Conservation (phyloP, 2,797 vertebrate genomes). For the Oreortyx pictus region DNA sequence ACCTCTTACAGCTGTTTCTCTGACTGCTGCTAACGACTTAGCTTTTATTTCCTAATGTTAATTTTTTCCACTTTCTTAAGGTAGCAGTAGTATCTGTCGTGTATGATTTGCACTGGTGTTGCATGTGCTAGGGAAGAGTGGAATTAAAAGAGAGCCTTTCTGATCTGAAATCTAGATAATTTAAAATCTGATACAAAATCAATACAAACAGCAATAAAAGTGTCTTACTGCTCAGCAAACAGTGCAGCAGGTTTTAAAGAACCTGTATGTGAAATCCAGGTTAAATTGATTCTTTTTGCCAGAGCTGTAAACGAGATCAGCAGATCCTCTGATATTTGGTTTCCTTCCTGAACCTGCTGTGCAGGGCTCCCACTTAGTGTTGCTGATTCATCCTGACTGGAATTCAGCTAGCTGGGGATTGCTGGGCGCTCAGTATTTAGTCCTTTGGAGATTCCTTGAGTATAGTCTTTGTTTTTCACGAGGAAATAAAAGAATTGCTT, state of each 20-base stretch:
- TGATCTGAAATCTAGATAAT: background rate
- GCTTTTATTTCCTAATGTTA: background rate
- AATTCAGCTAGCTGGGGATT: background rate
- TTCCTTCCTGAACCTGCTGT: background rate
- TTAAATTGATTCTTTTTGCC: background rate
- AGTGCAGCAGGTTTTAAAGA: background rate
- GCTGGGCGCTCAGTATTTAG: fast-evolving
- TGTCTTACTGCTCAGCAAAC: background rate
- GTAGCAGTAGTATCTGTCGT: background rate
- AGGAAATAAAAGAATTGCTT: background rate
- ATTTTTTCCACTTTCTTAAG: background rate
- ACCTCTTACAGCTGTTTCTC: background rate
- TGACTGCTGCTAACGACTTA: background rate
- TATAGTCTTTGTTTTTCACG: background rate
- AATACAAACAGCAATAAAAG: background rate
- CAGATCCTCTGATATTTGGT: background rate
- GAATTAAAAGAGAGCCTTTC: background rate
- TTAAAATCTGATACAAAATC: background rate
- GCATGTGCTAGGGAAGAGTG: background rate
- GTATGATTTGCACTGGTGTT: background rate
- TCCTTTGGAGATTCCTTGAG: background rate
- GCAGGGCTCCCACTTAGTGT: background rate
- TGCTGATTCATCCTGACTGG: background rate
- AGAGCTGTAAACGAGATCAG: background rate
- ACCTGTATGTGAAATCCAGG: background rate